Conservation (phyloP, 2,113 vertebrate genomes). For the Murina feae region DNA sequence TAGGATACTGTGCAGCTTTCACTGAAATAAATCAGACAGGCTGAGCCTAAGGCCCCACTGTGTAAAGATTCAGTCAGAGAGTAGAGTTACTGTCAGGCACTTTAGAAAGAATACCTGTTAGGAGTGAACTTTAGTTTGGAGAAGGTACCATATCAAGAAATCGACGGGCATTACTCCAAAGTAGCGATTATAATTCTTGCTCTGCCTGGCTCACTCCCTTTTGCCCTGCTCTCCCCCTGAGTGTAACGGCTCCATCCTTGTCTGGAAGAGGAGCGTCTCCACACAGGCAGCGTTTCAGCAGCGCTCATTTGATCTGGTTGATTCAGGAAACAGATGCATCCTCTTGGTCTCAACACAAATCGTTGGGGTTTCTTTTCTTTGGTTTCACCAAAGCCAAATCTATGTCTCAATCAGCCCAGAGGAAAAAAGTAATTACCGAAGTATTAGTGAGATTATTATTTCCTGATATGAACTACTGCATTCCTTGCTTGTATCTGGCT, state of each 20-base stretch:
- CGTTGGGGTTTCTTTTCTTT: constrained; percentile 34
- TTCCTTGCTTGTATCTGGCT: constrained; percentile 67
- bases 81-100: background rate
- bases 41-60: background rate
- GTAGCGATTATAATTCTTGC: constrained; percentile 60
- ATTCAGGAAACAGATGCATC: constrained; percentile 86
- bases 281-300: constrained; percentile 69
- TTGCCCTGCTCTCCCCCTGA: background rate
- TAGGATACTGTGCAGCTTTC: background rate
- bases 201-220: constrained; percentile 20
- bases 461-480: constrained; percentile 81
- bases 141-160: constrained; percentile 46
- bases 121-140: background rate
- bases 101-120: background rate
- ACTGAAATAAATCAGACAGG: background rate
- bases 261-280: constrained; percentile 64
- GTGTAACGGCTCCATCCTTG: constrained; percentile 58
- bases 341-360: constrained; percentile 80
- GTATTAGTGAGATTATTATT: constrained; percentile 86
- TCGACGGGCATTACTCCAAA: constrained; percentile 52
- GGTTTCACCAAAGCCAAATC: constrained; percentile 75
- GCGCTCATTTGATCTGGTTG: constrained; percentile 74
- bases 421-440: constrained; percentile 85
- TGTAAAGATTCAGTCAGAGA: background rate
- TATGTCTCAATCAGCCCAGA: constrained; percentile 78